Evolutionary conservation across 2,113 vertebrate genomes (phyloP).

Genomic region (Martes martes): DNA sequence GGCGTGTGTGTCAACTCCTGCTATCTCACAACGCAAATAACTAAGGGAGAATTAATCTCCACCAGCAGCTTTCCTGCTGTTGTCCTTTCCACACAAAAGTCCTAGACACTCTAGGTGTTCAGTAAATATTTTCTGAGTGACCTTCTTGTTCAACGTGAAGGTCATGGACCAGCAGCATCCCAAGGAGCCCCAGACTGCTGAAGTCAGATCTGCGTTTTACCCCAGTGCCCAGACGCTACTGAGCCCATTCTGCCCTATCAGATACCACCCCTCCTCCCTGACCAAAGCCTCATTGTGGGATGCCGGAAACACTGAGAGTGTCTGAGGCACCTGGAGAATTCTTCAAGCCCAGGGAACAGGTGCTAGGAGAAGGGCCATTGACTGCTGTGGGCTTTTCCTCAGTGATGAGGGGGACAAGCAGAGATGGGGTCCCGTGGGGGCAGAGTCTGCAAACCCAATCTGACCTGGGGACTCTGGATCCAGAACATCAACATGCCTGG

Average conservation of each 20-base stretch:
- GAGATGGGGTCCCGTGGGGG: neutral
- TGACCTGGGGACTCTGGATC: neutral
- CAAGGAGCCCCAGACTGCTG: neutral
- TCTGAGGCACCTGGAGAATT: neutral
- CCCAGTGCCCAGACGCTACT: neutral
- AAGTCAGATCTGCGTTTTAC: neutral
- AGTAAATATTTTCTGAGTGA: neutral
- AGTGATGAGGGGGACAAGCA: neutral
- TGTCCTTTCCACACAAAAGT: neutral
- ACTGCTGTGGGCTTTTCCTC: neutral
- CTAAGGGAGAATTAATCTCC: neutral
- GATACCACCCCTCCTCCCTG: neutral
- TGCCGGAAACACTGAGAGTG: neutral
- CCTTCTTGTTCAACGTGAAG: neutral
- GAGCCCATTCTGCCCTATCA: neutral
- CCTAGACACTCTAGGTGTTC: neutral
- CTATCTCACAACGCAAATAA: neutral
- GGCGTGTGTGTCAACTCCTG: neutral
- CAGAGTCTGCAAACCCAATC: neutral
- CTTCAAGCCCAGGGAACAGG: neutral
- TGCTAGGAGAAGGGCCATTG: neutral
- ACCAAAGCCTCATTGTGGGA: neutral
- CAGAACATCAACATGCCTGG: neutral
- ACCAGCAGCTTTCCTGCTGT: neutral
- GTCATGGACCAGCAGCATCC: neutral